Evolutionary conservation across 64 coral and sea anemone species (phyloP).

Genomic region (Dendronephthya gigantea): DNA sequence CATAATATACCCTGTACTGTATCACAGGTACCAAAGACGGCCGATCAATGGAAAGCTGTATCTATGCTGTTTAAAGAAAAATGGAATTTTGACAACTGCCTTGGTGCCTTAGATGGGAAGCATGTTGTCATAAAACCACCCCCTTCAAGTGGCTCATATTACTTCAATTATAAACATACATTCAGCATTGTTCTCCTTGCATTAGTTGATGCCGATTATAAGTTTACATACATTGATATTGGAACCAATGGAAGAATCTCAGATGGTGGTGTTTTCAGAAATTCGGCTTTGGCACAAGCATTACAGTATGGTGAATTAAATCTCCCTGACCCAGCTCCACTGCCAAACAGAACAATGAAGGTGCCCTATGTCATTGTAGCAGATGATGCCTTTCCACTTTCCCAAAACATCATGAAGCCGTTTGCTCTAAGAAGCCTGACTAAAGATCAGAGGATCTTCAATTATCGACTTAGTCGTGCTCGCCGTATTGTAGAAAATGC

Average conservation of each 20-base stretch:
- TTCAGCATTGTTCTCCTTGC: constrained; percentile 6
- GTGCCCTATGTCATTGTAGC: not conserved
- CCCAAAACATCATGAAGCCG: not conserved
- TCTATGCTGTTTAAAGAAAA: not conserved
- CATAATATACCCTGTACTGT: not conserved
- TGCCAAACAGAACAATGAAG: not conserved
- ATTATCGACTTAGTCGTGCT: not conserved
- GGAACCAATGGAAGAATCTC: constrained; percentile 24
- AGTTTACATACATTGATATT: constrained; percentile 8
- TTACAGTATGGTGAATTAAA: not conserved
- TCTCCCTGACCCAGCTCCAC: not conserved
- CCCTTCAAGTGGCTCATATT: not conserved
- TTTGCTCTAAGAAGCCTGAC: not conserved
- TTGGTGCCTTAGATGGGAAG: constrained; percentile 16
- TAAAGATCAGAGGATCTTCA: constrained; percentile 7
- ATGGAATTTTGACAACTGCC: constrained; percentile 24
- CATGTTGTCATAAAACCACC: not conserved
- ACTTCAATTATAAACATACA: constrained; percentile 20
- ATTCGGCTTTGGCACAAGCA: not conserved
- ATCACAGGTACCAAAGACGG: not conserved
- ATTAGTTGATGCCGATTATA: constrained; percentile 23
- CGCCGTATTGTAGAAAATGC: constrained; percentile 13
- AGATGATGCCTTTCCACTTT: not conserved
- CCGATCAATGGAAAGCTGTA: not conserved
- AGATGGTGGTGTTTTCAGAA: constrained; percentile 25